Percentiles rank a stretch among this genome's conserved stretches.
These are phyloP conservation scores for Champsocephalus esox DNA, from an alignment of 2,797 vertebrate species.

Conservation along the genomic window DNA sequence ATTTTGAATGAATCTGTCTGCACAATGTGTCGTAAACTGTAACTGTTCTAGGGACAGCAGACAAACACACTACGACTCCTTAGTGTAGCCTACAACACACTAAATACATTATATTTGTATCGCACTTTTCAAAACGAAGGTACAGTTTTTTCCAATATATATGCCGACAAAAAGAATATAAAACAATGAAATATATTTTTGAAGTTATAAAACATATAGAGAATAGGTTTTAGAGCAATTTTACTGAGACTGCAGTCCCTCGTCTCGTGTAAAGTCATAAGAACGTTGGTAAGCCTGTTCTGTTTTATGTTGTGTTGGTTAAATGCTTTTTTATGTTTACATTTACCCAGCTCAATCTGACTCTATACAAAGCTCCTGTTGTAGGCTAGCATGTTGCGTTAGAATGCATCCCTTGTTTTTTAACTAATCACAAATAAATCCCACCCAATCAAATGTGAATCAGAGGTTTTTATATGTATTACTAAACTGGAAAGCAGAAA, in stretches of 20 bases:
- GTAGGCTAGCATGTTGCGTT: background rate
- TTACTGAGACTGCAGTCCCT: background rate
- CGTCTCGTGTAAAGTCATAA: background rate
- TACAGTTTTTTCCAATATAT: too few species aligned
- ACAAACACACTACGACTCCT: background rate
- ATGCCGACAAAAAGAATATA: too few species aligned
- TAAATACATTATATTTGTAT: too few species aligned
- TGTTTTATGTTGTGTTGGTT: background rate
- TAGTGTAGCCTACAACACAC: background rate
- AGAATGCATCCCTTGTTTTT: slow-evolving; percentile 7
- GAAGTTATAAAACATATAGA: too few species aligned
- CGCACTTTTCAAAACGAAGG: too few species aligned
- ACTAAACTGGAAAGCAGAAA: slow-evolving; percentile 14
- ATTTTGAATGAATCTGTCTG: background rate
- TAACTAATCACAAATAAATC: slow-evolving; percentile 15
- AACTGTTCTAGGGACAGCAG: background rate
- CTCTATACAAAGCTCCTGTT: slow-evolving; percentile 3
- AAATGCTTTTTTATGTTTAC: background rate
- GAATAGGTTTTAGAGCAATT: too few species aligned
- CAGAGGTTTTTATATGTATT: slow-evolving; percentile 28
- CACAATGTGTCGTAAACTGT: background rate
- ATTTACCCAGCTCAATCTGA: background rate
- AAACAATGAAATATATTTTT: too few species aligned
- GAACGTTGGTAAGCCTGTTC: background rate
- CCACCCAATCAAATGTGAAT: slow-evolving; percentile 7